Percentiles rank a stretch among this genome's conserved stretches.
phyloP scores from a whole-genome alignment of 2,797 vertebrate genomes.

The Sebastes wilsoni region DNA sequence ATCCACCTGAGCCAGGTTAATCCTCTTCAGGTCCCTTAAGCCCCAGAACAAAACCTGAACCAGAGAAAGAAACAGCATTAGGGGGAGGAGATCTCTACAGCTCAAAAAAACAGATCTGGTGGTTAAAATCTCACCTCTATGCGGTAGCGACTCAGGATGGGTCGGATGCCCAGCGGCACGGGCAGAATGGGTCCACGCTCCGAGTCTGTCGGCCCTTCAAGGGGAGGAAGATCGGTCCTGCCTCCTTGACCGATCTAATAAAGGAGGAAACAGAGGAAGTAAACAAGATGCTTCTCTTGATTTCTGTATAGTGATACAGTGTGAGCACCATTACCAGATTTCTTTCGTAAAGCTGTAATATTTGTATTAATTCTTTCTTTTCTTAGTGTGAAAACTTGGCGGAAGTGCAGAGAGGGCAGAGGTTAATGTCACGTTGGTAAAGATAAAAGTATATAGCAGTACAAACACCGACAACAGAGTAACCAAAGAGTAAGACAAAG shows the following conservation, averaged over 20 bases:
- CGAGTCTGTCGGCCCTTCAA: constrained; percentile 88
- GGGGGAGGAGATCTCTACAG: not conserved
- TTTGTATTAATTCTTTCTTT: constrained; percentile 7
- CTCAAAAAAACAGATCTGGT: not conserved
- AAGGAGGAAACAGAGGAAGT: not conserved
- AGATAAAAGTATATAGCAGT: not conserved
- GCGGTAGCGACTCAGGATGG: constrained; percentile 94
- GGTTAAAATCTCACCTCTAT: constrained; percentile 88
- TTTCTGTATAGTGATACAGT: not conserved
- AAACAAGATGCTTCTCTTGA: not conserved
- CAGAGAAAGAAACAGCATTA: not conserved
- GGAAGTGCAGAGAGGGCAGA: not conserved
- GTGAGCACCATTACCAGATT: not conserved
- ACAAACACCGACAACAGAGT: constrained; percentile 13
- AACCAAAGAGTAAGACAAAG: constrained; percentile 11
- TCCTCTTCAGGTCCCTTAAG: constrained; percentile 94
- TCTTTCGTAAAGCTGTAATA: not conserved
- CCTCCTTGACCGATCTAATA: constrained; percentile 91
- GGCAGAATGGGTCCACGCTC: constrained; percentile 94
- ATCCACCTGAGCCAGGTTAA: constrained; percentile 96
- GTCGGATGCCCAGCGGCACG: constrained; percentile 92
- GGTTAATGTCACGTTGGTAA: not conserved
- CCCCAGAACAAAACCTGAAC: constrained; percentile 96
- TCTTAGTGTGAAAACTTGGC: not conserved
- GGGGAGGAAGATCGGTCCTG: constrained; percentile 89